Percentiles rank a stretch among this genome's conserved stretches.
These are phyloP conservation scores for Eonycteris spelaea DNA, from an alignment of 2,113 vertebrate species.

Conservation along the genomic window DNA sequence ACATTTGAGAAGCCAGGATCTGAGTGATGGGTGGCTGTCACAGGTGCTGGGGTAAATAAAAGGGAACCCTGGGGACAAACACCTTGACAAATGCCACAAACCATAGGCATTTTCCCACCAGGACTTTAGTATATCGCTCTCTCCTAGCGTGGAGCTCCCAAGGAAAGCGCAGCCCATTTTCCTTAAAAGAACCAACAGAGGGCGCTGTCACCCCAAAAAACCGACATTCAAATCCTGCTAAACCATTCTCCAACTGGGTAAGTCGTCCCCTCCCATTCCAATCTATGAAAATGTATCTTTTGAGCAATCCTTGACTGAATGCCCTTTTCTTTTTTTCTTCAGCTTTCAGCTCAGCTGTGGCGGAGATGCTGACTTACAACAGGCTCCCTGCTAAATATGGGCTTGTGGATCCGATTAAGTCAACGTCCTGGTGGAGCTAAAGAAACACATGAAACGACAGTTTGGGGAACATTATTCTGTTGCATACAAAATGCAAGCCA, in stretches of 20 bases:
- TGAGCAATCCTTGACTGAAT: not conserved
- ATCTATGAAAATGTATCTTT: not conserved
- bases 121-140: not conserved
- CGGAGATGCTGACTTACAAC: not conserved
- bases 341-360: not conserved
- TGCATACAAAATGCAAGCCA: not conserved
- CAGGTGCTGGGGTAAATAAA: not conserved
- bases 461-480: not conserved
- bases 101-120: not conserved
- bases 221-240: not conserved
- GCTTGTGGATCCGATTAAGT: not conserved
- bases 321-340: not conserved
- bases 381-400: not conserved
- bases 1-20: not conserved
- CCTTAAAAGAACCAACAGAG: conserved; percentile 60
- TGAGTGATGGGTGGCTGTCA: not conserved
- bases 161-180: conserved; percentile 24
- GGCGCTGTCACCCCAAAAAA: conserved; percentile 48
- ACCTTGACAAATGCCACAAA: not conserved
- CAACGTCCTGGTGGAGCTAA: too few species aligned
- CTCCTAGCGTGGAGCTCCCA: rapidly evolving
- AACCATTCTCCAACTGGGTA: not conserved
- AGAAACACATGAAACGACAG: not conserved
- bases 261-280: not conserved
- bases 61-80: not conserved